Conservation (phyloP, 1,140 invertebrate genomes). For the Leguminivora glycinivorella region DNA sequence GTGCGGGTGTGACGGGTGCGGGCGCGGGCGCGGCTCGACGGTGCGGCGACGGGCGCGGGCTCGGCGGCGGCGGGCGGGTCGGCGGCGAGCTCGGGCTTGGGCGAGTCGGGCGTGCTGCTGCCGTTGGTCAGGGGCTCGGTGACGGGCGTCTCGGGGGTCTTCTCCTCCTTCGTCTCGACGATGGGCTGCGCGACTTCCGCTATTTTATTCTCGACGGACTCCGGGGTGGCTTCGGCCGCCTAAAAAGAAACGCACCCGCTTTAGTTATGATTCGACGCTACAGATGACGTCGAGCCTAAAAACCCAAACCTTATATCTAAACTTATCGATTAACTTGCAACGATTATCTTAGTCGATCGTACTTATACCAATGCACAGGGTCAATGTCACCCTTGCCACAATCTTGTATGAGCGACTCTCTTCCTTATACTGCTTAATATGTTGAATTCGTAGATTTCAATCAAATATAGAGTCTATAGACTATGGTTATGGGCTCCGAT, state of each 20-base stretch:
- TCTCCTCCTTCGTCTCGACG: conserved; percentile 64
- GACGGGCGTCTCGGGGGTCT: conserved; percentile 75
- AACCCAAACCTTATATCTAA: too few species aligned
- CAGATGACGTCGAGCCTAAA: not conserved
- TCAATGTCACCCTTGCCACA: too few species aligned
- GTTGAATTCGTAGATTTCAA: too few species aligned
- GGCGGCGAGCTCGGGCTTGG: conserved; percentile 55
- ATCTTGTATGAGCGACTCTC: too few species aligned
- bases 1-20: conserved; percentile 33
- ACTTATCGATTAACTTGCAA: too few species aligned
- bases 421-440: too few species aligned
- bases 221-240: conserved; percentile 60
- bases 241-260: conserved; percentile 45
- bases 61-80: conserved; percentile 51
- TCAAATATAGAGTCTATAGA: too few species aligned
- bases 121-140: conserved; percentile 77
- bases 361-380: too few species aligned
- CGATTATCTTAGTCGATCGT: too few species aligned
- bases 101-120: conserved; percentile 71
- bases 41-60: conserved; percentile 50
- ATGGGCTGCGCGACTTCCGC: conserved; percentile 56
- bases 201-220: conserved; percentile 52
- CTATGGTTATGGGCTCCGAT: too few species aligned
- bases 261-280: not conserved
- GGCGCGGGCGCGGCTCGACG: conserved; percentile 64